phyloP scores from a whole-genome alignment of 2,113 vertebrate species.

The Crotalus tigris region DNA sequence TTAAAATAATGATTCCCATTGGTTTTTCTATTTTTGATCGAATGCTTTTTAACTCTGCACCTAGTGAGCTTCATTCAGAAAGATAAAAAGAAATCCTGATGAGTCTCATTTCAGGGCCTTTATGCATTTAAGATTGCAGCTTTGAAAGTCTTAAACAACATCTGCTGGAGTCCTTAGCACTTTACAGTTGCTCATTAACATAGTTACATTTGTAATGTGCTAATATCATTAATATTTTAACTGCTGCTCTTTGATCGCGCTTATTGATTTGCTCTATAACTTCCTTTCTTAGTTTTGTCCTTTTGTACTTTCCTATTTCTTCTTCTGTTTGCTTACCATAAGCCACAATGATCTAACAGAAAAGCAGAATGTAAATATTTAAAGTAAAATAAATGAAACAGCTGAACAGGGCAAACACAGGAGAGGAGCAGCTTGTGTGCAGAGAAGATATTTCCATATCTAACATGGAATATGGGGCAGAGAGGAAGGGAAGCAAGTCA shows the following conservation, averaged over 20 bases:
- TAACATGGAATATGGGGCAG: neutral
- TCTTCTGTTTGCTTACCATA: neutral
- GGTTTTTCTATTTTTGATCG: neutral
- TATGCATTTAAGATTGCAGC: neutral
- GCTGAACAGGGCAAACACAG: neutral
- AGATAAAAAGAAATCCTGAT: neutral
- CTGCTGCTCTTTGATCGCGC: neutral
- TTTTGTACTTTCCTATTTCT: neutral
- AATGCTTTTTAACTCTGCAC: neutral
- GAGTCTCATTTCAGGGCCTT: neutral
- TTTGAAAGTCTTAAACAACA: neutral
- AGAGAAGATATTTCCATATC: neutral
- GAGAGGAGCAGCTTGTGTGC: neutral
- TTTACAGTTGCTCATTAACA: neutral
- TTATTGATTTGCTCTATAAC: neutral
- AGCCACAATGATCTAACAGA: neutral
- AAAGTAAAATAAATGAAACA: neutral
- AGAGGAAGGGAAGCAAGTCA: neutral
- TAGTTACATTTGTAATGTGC: neutral
- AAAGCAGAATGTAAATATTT: neutral
- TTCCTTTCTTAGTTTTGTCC: neutral
- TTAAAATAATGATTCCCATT: neutral
- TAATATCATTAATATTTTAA: neutral
- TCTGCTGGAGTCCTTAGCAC: neutral
- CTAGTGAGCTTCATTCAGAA: neutral